A percentile compares a stretch with the other conserved stretches of the same genome.
Conservation (phyloP, 2,113 vertebrate species). For the Caracal caracal region DNA sequence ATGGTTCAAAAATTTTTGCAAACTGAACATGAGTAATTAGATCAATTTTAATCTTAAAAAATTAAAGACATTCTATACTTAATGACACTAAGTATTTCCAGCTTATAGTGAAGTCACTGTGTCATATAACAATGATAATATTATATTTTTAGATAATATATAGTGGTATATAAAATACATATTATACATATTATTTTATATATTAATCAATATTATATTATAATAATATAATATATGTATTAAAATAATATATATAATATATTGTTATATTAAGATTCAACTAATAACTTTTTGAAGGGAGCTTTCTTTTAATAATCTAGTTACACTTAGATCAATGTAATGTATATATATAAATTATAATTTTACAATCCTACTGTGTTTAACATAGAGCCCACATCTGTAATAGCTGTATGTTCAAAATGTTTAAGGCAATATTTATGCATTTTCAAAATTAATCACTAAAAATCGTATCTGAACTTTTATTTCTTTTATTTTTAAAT, state of each 20-base stretch:
- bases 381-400: neutral
- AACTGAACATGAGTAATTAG: neutral
- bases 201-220: too few relatives aligned
- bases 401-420: neutral
- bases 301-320: neutral
- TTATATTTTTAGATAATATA: neutral
- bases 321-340: neutral
- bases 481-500: neutral
- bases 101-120: neutral
- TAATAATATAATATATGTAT: too few relatives aligned
- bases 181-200: too few relatives aligned
- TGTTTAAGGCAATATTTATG: neutral
- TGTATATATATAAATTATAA: neutral
- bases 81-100: neutral
- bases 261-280: neutral
- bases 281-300: neutral
- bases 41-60: neutral
- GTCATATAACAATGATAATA: neutral
- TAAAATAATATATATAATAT: neutral
- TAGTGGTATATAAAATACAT: too few relatives aligned
- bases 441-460: neutral
- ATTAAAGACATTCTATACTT: neutral
- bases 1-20: neutral
- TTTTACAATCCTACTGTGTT: neutral
- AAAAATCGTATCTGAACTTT: neutral